These are phyloP conservation scores for Parasteatoda lunata DNA, from an alignment of 2,888 invertebrate species.

Conservation along the genomic window DNA sequence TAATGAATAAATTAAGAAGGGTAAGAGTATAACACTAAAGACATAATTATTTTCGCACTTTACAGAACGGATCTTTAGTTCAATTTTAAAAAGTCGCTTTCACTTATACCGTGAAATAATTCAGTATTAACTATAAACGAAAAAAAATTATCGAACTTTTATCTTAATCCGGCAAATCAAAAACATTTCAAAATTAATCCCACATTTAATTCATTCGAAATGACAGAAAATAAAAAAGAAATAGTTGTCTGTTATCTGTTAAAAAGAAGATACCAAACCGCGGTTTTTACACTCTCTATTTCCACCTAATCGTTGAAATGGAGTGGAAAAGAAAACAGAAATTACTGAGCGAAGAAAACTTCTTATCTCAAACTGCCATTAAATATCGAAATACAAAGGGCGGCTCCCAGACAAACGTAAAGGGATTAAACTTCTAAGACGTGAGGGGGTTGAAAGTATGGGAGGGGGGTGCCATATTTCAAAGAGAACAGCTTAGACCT, in stretches of 20 bases:
- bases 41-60: too few species aligned
- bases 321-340: slow-evolving; percentile 6
- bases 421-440: slow-evolving; percentile 51
- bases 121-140: too few species aligned
- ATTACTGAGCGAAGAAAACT: not conserved
- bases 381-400: slow-evolving; percentile 11
- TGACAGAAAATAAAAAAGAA: not conserved
- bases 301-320: slow-evolving; percentile 15
- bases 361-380: slow-evolving; percentile 41
- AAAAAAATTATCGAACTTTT: too few species aligned
- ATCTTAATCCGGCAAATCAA: too few species aligned
- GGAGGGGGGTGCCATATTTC: slow-evolving; percentile 50
- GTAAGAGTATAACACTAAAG: too few species aligned
- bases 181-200: too few species aligned
- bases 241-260: not conserved
- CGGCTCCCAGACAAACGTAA: slow-evolving; percentile 35
- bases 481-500: slow-evolving; percentile 50
- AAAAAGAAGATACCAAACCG: not conserved
- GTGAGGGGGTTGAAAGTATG: slow-evolving; percentile 4
- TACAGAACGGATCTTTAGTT: too few species aligned
- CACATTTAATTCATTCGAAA: not conserved
- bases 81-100: too few species aligned
- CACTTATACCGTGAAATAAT: too few species aligned
- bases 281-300: not conserved
- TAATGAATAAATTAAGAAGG: too few species aligned